These are phyloP conservation scores for Brenthis ino DNA, from an alignment of 2,888 invertebrate species.

Conservation along the genomic window DNA sequence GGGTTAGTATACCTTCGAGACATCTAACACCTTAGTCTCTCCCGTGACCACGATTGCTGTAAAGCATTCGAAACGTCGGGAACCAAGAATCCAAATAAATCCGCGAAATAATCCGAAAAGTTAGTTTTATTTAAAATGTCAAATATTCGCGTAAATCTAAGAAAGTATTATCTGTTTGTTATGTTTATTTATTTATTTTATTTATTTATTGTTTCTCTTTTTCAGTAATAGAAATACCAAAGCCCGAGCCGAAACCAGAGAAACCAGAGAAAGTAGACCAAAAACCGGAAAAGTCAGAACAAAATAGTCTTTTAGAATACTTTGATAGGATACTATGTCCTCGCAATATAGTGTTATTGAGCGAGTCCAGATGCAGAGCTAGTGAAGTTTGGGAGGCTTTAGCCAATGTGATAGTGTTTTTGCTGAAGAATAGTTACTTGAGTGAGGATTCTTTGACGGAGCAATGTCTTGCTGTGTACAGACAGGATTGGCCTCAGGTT, in stretches of 20 bases:
- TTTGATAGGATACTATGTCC: conserved; percentile 70
- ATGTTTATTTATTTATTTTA: no score
- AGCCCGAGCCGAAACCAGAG: conserved; percentile 10
- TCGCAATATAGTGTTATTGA: conserved; percentile 65
- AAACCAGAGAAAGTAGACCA: conserved; percentile 11
- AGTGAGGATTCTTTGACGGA: conserved; percentile 84
- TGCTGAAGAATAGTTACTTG: conserved; percentile 82
- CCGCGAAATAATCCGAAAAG: no score
- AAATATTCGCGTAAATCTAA: no score
- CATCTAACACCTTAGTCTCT: no score
- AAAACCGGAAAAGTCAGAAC: conserved; percentile 9
- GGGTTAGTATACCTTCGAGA: conserved; percentile 1
- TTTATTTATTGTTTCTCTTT: no score
- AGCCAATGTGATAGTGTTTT: conserved; percentile 64
- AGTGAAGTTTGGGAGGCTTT: conserved; percentile 68
- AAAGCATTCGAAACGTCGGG: no score
- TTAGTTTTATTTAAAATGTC: no score
- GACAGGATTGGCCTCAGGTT: conserved; percentile 85
- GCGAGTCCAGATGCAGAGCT: conserved; percentile 44
- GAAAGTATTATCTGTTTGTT: no score
- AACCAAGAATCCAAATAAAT: no score
- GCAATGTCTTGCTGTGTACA: conserved; percentile 86
- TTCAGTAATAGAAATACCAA: conserved; percentile 20
- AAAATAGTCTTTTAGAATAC: conserved; percentile 41
- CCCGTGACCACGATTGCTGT: no score